Evolutionary conservation across 2,888 invertebrate species (phyloP), one percentile per base, ranked within the genome.

Genomic region (Apamea crenata): DNA sequence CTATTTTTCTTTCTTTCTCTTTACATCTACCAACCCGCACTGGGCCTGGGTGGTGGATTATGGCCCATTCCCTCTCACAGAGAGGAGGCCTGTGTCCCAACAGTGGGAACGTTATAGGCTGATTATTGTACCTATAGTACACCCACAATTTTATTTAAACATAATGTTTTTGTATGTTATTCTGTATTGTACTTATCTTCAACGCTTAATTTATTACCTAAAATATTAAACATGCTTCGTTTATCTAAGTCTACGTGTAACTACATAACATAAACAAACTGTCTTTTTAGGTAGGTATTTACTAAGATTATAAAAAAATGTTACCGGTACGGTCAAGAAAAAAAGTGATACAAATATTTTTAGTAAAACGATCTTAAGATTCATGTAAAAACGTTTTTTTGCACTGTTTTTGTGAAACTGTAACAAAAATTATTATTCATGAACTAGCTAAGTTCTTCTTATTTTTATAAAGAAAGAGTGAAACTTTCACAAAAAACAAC

Each of bases 401-500:
- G 53, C 6, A 16, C 16, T 44, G 7, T 74, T 59, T 47, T 47
- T 10, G n/a, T 65, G 53, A 70, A 84, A 72, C 63, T 79, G 71
- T 79, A 44, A 72, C 84, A 53, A 56, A 73, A 70, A 61, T 44
- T 47, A 73, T 66, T 74, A 77, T 70, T 83, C 85, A 67, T 77
- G 56, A 66, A 67, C 29, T n/a, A n/a, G 47, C 29, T 36, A 61
- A 66, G 25, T 44, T 80, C 66, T 80, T 66, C 32, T 74, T 82
- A 36, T 74, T 70, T 36, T 75, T 68, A 2, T n/a, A n/a, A 4
- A 72, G 21, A 84, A 71, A 72, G 5, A 53, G 25, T 56, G 29
- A 0, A 47, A 83, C 82, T 85, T 84, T 84, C 85, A 85, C 77
- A 74, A 77, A 85, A 67, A 74, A 77, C n/a, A 85, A 77, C 50